phyloP scores from a whole-genome alignment of 35 echinoderm and acorn worm genomes.

The Apostichopus japonicus region DNA sequence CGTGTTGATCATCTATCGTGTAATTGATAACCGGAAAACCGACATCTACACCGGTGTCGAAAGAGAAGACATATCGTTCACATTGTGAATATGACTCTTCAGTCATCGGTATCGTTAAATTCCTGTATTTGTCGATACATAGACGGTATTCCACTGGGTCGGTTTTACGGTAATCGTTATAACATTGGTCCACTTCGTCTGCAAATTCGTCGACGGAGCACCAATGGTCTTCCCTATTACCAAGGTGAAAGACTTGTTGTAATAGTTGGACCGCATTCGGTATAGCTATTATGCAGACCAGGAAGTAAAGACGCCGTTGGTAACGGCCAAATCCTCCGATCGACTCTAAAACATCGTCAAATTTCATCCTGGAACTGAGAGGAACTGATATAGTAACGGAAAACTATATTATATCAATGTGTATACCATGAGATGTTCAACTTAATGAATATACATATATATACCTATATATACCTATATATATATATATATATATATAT shows the following conservation, averaged over 20 bases:
- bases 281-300: constrained; percentile 34
- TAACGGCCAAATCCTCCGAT: constrained; percentile 36
- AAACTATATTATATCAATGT: too few relatives aligned
- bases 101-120: constrained; percentile 2
- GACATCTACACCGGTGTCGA: neutral
- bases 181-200: constrained; percentile 5
- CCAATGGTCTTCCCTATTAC: constrained; percentile 29
- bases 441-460: too few relatives aligned
- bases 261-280: neutral
- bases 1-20: neutral
- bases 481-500: too few relatives aligned
- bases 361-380: constrained; percentile 5
- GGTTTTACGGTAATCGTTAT: constrained; percentile 1
- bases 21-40: neutral
- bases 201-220: neutral
- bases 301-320: constrained; percentile 21
- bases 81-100: neutral
- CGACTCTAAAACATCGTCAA: constrained; percentile 41
- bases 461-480: too few relatives aligned
- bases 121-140: neutral
- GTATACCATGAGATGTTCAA: too few relatives aligned
- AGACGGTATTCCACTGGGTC: neutral
- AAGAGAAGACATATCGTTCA: neutral
- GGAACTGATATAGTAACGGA: too few relatives aligned
- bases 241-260: constrained; percentile 20